Base-by-base conservation (phyloP, 2,888 invertebrate species). In the Andrena minutula region DNA sequence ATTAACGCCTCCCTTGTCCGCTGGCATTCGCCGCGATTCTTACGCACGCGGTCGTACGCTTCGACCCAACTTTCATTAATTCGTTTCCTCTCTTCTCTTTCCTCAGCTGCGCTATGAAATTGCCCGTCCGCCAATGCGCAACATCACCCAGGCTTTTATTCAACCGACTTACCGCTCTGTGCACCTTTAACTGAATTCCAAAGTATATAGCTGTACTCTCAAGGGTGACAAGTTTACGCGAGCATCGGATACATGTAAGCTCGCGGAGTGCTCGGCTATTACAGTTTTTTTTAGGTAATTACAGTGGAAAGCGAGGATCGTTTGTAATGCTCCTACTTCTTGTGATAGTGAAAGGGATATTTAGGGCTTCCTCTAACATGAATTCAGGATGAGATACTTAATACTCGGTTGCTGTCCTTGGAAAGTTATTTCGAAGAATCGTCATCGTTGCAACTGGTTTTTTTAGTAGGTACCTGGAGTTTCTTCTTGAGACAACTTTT, bases 1-100 rank as follows among this genome's bases (percentile, higher is more conserved):
- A 89, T 88, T 88, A 89, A 84, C 86, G 80, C 80, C 79, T 78
- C 87, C 75, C 83, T 79, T 73, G 73, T 72, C 82, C 79, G 73
- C 60, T 71, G 79, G 75, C 75, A 84, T 73, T 84, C 77, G 76
- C 75, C 66, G 74, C 76, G 74, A 83, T 86, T 74, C 78, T 70
- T 76, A 74, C 64, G 70, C 64, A 28, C 47, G 41, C 26, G 74
- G 51, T 63, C 72, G 63, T 79, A 76, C 77, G 47, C 69, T 68
- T 83, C 79, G n/a, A 80, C 83, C 80, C 70, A 80, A 85, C 68
- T 88, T 86, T 83, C 75, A 75, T 86, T 86, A 88, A 88, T 86
- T 86, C 75, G 58, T 66, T 68, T 70, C 68, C 70, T 71, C 51
- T 23, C 53, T n/a, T 8, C 1, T 49, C 28, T 6, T 28, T 23